phyloP scores from a whole-genome alignment of 2,113 vertebrate genomes.

The Dipodomys merriami region DNA sequence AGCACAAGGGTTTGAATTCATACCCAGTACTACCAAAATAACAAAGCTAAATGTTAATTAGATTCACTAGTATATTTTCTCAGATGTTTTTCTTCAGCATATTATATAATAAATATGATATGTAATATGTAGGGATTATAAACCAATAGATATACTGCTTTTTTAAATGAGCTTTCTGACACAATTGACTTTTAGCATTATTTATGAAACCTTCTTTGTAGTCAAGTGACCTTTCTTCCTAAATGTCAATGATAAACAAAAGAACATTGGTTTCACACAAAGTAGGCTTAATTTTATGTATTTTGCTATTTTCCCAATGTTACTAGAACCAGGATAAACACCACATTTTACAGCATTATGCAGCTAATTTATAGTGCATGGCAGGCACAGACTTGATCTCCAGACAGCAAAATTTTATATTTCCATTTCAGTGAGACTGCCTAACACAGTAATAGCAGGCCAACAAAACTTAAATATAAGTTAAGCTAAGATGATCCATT shows the following conservation, averaged over 20 bases:
- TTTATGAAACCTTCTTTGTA: not conserved
- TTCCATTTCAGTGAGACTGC: constrained; percentile 86
- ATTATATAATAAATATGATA: not conserved
- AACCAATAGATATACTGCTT: not conserved
- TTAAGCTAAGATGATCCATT: constrained; percentile 90
- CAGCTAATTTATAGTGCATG: constrained; percentile 85
- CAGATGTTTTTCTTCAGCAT: too few species aligned
- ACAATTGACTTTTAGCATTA: constrained; percentile 13
- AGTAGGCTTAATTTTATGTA: constrained; percentile 78
- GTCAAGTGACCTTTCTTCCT: constrained; percentile 31
- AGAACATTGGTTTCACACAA: constrained; percentile 60
- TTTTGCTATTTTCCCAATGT: constrained; percentile 68
- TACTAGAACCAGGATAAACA: constrained; percentile 77
- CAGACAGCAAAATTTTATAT: constrained; percentile 87
- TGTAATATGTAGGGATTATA: not conserved
- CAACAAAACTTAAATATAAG: constrained; percentile 88
- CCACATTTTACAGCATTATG: constrained; percentile 84
- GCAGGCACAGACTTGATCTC: constrained; percentile 85
- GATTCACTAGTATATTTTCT: not conserved
- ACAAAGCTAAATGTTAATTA: not conserved
- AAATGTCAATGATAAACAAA: constrained; percentile 26
- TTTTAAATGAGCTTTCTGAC: constrained; percentile 22
- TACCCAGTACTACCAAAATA: too few species aligned
- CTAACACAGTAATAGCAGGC: constrained; percentile 88
- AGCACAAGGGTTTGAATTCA: too few species aligned